These are phyloP conservation scores for Cyanistes caeruleus DNA, from an alignment of 2,113 vertebrate genomes.

Conservation along the genomic window DNA sequence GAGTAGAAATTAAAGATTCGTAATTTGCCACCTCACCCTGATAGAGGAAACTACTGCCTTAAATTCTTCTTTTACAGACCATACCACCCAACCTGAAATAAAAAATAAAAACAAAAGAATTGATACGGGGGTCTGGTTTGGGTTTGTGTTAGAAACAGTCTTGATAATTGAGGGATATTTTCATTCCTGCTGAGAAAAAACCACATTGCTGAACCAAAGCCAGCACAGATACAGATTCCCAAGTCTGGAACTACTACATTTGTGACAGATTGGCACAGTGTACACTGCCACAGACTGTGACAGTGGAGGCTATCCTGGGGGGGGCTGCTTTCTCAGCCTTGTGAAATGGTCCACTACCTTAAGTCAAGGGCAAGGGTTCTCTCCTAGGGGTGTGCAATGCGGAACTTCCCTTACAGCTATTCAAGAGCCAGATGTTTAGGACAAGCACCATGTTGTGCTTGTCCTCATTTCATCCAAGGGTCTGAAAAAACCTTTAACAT, in stretches of 20 bases:
- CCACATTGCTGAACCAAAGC: neutral
- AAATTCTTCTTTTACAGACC: neutral
- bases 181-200: neutral
- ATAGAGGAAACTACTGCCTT: neutral
- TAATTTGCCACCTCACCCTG: neutral
- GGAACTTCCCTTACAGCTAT: neutral
- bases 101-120: neutral
- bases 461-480: neutral
- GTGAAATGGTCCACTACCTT: neutral
- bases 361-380: neutral
- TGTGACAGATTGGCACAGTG: neutral
- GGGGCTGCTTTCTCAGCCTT: neutral
- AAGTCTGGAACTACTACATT: neutral
- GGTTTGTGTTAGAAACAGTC: neutral
- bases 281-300: neutral
- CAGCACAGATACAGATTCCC: neutral
- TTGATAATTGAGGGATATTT: neutral
- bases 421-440: neutral
- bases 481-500: neutral
- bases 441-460: neutral
- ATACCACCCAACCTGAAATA: fast-evolving
- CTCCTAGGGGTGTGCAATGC: neutral
- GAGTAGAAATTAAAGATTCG: neutral
- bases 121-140: neutral
- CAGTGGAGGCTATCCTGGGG: neutral